Conservation (phyloP, 2,113 vertebrate genomes). For the Lathamus discolor region DNA sequence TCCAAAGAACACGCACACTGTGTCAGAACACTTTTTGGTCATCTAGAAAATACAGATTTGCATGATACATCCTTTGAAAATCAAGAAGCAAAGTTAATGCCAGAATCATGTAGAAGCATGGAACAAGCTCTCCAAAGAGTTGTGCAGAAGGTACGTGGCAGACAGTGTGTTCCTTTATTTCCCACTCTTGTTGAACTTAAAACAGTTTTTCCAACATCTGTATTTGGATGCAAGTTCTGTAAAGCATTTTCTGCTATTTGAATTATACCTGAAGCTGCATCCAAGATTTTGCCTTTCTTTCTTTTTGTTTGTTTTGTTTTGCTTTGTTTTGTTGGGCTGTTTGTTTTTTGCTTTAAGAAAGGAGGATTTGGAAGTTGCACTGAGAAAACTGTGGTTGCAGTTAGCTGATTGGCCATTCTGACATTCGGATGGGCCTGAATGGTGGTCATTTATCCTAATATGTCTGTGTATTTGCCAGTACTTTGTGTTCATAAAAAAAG, state of each 20-base stretch:
- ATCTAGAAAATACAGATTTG: slow-evolving; percentile 67
- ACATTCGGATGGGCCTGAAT: neutral
- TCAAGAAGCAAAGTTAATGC: slow-evolving; percentile 67
- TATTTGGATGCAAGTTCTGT: neutral
- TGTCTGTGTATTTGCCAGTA: neutral
- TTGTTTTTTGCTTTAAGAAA: neutral
- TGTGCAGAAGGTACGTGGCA: slow-evolving; percentile 72
- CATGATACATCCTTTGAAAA: slow-evolving; percentile 69
- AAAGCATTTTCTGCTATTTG: neutral
- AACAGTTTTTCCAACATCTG: neutral
- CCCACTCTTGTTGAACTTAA: neutral
- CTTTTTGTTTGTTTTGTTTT: neutral
- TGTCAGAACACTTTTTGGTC: slow-evolving; percentile 74
- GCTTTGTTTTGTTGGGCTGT: neutral
- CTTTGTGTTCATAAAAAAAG: neutral
- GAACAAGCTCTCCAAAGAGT: slow-evolving; percentile 76
- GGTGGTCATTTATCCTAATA: neutral
- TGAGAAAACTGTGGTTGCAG: neutral
- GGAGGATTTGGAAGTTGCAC: neutral
- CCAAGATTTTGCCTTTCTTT: neutral
- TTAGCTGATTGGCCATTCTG: neutral
- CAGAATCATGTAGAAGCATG: slow-evolving; percentile 76
- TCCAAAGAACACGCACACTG: slow-evolving; percentile 76
- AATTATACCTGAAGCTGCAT: neutral
- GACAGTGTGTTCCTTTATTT: neutral